A percentile compares a stretch with the other conserved stretches of the same genome.
phyloP scores from a whole-genome alignment of 1,140 invertebrate genomes.

The Pseudoatta argentina region DNA sequence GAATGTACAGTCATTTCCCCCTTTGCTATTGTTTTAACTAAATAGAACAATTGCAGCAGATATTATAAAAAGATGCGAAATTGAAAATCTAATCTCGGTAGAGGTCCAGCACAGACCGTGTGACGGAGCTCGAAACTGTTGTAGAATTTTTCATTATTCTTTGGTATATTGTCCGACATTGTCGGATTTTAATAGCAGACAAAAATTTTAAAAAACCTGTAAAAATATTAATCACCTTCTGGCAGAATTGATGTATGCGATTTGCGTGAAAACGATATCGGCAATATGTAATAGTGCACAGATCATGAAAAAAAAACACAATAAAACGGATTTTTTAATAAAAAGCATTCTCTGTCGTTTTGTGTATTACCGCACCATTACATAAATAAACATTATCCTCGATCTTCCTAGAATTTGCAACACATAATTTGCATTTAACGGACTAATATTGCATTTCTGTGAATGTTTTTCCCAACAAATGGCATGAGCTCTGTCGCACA shows the following conservation, averaged over 20 bases:
- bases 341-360: constrained; percentile 55
- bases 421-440: not conserved
- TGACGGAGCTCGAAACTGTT: constrained; percentile 69
- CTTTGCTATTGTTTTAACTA: constrained; percentile 67
- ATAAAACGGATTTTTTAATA: constrained; percentile 78
- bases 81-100: constrained; percentile 42
- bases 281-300: constrained; percentile 77
- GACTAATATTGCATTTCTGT: constrained; percentile 27
- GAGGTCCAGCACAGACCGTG: constrained; percentile 59
- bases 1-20: constrained; percentile 58
- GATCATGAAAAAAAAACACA: constrained; percentile 75
- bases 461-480: constrained; percentile 1
- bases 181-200: constrained; percentile 60
- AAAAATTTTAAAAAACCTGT: constrained; percentile 28
- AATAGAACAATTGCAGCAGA: constrained; percentile 66
- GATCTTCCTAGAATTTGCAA: constrained; percentile 22
- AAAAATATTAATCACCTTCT: constrained; percentile 58
- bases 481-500: constrained; percentile 64
- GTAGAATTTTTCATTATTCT: constrained; percentile 65
- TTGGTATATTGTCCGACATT: constrained; percentile 53
- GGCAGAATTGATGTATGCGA: constrained; percentile 66
- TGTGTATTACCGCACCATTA: constrained; percentile 23
- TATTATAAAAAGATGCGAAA: constrained; percentile 42
- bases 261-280: constrained; percentile 64
- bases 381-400: constrained; percentile 33